phyloP scores from a whole-genome alignment of 2,888 invertebrate species.

The Hemithea aestivaria region DNA sequence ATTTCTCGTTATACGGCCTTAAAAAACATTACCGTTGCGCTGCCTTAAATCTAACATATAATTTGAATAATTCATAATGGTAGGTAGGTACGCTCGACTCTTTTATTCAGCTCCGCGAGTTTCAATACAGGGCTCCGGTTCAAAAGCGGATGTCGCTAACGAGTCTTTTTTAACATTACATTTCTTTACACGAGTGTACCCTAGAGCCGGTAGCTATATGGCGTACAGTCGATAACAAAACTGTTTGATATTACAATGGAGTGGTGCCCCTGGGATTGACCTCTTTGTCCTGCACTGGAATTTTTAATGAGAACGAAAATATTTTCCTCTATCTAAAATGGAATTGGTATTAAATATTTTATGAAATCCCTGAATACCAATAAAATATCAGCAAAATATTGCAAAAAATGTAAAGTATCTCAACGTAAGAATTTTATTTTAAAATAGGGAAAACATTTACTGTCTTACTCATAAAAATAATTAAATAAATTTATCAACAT shows the following conservation, averaged over 20 bases:
- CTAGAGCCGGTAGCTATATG: neutral
- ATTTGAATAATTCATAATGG: constrained; percentile 32
- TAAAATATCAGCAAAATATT: too few relatives aligned
- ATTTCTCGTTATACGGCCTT: constrained; percentile 18
- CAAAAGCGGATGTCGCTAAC: constrained; percentile 24
- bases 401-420: too few relatives aligned
- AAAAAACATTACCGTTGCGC: constrained; percentile 19
- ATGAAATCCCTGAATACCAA: too few relatives aligned
- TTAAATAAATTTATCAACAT: too few relatives aligned
- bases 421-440: too few relatives aligned
- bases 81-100: constrained; percentile 12
- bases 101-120: constrained; percentile 17
- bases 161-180: constrained; percentile 18
- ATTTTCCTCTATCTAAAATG: neutral
- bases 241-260: constrained; percentile 8
- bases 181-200: constrained; percentile 8
- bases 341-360: too few relatives aligned
- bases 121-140: constrained; percentile 12
- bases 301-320: constrained; percentile 4
- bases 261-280: neutral
- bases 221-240: constrained; percentile 9
- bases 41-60: constrained; percentile 29
- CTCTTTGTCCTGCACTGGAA: constrained; percentile 6
- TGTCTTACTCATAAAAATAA: too few relatives aligned
- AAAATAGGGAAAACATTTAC: too few relatives aligned